Conservation (phyloP, 1,140 invertebrate species). For the Samia ricini region DNA sequence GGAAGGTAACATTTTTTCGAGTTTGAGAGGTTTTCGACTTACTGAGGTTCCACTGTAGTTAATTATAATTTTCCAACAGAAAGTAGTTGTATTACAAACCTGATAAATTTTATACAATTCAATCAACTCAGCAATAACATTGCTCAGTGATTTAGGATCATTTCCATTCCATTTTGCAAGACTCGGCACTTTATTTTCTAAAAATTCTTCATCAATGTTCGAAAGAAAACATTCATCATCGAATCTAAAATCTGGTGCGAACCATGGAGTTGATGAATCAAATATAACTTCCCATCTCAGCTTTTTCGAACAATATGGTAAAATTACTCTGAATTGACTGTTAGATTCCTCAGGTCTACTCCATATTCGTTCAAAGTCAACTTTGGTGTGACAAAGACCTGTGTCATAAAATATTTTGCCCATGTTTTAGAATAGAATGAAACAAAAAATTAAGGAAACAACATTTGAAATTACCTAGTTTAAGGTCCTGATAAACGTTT, state of each 20-base stretch:
- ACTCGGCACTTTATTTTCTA: slow-evolving; percentile 76
- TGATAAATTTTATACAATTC: slow-evolving; percentile 78
- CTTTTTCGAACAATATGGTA: slow-evolving; percentile 71
- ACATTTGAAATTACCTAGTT: slow-evolving; percentile 46
- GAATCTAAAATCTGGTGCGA: slow-evolving; percentile 74
- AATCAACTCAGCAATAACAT: slow-evolving; percentile 78
- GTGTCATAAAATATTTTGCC: slow-evolving; percentile 8
- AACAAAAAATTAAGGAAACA: neutral
- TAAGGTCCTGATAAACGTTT: slow-evolving; percentile 60
- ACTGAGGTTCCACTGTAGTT: too few relatives aligned
- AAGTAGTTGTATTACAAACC: slow-evolving; percentile 43
- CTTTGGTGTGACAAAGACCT: slow-evolving; percentile 67
- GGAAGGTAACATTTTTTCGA: too few relatives aligned
- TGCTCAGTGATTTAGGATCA: slow-evolving; percentile 72
- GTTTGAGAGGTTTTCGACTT: too few relatives aligned
- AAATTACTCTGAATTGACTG: slow-evolving; percentile 57
- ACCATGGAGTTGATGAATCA: slow-evolving; percentile 63
- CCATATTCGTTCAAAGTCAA: slow-evolving; percentile 61
- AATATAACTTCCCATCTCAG: slow-evolving; percentile 72
- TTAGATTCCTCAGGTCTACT: slow-evolving; percentile 38
- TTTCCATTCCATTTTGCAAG: slow-evolving; percentile 77
- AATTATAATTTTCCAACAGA: too few relatives aligned
- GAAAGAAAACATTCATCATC: slow-evolving; percentile 78
- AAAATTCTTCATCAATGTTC: slow-evolving; percentile 69
- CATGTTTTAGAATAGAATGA: neutral